Base-by-base conservation (phyloP, 2,113 vertebrate genomes). In the Parotia lawesii region DNA sequence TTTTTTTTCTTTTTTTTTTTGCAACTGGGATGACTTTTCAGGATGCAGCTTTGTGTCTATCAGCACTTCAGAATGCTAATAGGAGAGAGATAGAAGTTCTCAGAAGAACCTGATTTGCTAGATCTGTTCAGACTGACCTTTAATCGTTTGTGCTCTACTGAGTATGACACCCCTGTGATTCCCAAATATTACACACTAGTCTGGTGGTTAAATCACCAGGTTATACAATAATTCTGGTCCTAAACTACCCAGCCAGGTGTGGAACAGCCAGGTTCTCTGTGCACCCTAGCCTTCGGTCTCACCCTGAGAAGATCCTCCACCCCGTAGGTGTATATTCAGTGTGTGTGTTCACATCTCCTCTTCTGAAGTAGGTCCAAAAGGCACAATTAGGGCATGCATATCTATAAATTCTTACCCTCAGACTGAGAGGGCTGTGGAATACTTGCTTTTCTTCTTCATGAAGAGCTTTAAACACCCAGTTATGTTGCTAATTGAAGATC, bases 321-420 rank as follows among this genome's bases (percentile, higher is more conserved):
- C 69, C 28, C 2, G 0, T 2, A 50, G 17, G 4, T 21, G 6
- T 23, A 27, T 21, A 73, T 50, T 81, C 31, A 31, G 20, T 13
- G 5, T 31, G 33, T 0, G 0, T 37, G 16, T 60, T 79, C 44
- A 40, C 11, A 57, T 3, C 37, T 69, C 72, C 71, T 44, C 25
- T 53, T 65, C 40, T 60, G 35, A 87, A 87, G 11, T 3, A 47
- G 19, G 4, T 69, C 40, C 60, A 50, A 79, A 90, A 40, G 29
- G 17, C 28, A 53, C 11, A 47, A 20, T 60, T 71, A 85, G 22
- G 27, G 20, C 37, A 51, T 6, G 10, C 3, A 22, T 40, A 31
- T 10, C 19, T 56, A 24, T 27, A 64, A 40, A 61, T 57, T 72
- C 54, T 37, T 35, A 44, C 11, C 24, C 9, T 16, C 15, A 48